Percentiles rank a stretch among this genome's conserved stretches.
These are phyloP conservation scores for Acromyrmex echinatior DNA, from an alignment of 1,140 invertebrate genomes.

Conservation along the genomic window DNA sequence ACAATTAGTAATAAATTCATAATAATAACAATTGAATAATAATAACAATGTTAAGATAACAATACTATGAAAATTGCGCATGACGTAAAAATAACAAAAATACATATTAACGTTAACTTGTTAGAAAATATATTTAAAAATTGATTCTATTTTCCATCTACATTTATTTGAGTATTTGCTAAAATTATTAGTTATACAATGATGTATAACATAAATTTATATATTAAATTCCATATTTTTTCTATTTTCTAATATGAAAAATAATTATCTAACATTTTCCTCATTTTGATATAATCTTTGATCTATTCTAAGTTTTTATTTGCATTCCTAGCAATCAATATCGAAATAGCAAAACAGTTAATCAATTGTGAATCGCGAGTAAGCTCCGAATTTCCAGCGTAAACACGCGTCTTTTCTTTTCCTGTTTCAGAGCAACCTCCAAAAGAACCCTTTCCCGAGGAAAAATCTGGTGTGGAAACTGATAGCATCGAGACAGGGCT, in stretches of 20 bases:
- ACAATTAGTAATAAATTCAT: background rate
- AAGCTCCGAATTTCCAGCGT: background rate
- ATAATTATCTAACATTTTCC: background rate
- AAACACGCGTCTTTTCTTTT: conserved; percentile 1
- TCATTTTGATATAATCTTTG: background rate
- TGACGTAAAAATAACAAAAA: background rate
- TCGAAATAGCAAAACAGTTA: background rate
- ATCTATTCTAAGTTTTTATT: background rate
- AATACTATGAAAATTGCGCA: background rate
- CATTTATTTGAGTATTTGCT: background rate
- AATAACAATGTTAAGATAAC: background rate
- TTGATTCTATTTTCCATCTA: background rate
- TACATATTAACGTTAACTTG: background rate
- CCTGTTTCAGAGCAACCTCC: conserved; percentile 82
- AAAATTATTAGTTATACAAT: background rate
- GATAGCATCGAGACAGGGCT: conserved; percentile 90
- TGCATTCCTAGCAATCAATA: background rate
- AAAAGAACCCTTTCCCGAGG: conserved; percentile 80
- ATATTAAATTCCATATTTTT: background rate
- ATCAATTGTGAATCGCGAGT: background rate
- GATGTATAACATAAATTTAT: background rate
- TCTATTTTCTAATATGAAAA: background rate
- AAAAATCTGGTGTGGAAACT: conserved; percentile 88
- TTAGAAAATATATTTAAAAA: background rate
- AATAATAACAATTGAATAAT: background rate